A percentile compares a stretch with the other conserved stretches of the same genome.
These are phyloP conservation scores for Lepidochitona cinerea DNA, from an alignment of 2,888 invertebrate species.

Conservation along the genomic window DNA sequence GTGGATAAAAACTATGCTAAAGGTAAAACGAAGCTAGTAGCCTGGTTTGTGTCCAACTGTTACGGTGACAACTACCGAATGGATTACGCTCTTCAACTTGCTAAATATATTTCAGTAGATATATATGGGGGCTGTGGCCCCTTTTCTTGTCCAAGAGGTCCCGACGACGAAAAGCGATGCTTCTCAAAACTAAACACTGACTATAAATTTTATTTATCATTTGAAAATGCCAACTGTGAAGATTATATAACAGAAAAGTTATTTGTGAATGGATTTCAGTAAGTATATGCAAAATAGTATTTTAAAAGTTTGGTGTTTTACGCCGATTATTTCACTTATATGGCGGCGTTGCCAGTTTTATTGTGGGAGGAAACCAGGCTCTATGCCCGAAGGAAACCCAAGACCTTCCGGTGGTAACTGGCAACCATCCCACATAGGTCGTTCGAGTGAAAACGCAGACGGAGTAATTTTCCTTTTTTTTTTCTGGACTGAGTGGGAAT, in stretches of 20 bases:
- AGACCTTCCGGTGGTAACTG: too few species aligned
- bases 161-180: constrained; percentile 79
- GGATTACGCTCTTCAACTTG: constrained; percentile 87
- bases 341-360: too few species aligned
- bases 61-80: constrained; percentile 91
- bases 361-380: too few species aligned
- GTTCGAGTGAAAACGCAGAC: too few species aligned
- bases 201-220: constrained; percentile 97
- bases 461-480: too few species aligned
- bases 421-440: too few species aligned
- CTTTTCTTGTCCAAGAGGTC: constrained; percentile 74
- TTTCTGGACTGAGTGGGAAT: too few species aligned
- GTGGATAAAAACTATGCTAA: constrained; percentile 76
- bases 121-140: constrained; percentile 68
- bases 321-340: too few species aligned
- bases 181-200: constrained; percentile 91
- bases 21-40: constrained; percentile 93
- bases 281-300: too few species aligned
- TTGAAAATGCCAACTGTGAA: constrained; percentile 96
- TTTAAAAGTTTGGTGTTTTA: too few species aligned
- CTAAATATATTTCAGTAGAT: constrained; percentile 82
- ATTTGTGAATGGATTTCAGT: constrained; percentile 93
- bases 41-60: constrained; percentile 99
- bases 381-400: too few species aligned
- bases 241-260: constrained; percentile 98